Evolutionary conservation across 2,113 vertebrate genomes (phyloP), one percentile per base, ranked within the genome.

Genomic region (Athene noctua): DNA sequence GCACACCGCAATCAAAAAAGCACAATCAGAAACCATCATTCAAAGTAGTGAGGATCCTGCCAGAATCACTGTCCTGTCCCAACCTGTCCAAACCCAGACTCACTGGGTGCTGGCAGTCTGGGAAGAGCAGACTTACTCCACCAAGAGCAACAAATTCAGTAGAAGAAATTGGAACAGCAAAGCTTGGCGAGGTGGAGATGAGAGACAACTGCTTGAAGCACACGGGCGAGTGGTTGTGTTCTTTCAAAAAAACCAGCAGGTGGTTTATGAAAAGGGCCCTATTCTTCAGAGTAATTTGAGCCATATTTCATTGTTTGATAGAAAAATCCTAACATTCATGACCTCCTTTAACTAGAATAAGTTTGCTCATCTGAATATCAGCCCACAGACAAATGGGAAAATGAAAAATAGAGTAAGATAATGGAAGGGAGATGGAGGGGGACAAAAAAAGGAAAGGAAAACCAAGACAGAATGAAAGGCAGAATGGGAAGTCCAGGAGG

Each of bases 241-340:
- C 95, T 92, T 91, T 97, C 91, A 97, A 88, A 94, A 94, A 82
- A 82, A 30, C 0, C 94, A 94, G 96, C 96, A 94, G 95, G 95
- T 97, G 97, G 95, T 94, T 97, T 92, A 94, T 95, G 87, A 94
- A 97, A 97, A 96, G 91, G 66, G 86, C 92, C 86, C 91, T 94
- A 92, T 94, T 97, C 94, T 95, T 94, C 58, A 82, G 58, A 80
- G 94, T 95, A 96, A 97, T 95, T 92, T 97, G 95, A 96, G 96
- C 78, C 95, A 94, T 96, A 95, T 94, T 97, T 97, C 94, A 96
- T 94, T 95, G 95, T 97, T 96, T 86, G 89, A 66, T 51, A 94
- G 93, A 91, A 90, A 96, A 97, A 95, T 74, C 84, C 75, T 82
- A 94, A 97, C 95, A 96, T 95, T 97, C 97, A 95, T 95, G 92